These are phyloP conservation scores for Platycheirus rosarum DNA, from an alignment of 2,888 invertebrate genomes.

Conservation along the genomic window DNA sequence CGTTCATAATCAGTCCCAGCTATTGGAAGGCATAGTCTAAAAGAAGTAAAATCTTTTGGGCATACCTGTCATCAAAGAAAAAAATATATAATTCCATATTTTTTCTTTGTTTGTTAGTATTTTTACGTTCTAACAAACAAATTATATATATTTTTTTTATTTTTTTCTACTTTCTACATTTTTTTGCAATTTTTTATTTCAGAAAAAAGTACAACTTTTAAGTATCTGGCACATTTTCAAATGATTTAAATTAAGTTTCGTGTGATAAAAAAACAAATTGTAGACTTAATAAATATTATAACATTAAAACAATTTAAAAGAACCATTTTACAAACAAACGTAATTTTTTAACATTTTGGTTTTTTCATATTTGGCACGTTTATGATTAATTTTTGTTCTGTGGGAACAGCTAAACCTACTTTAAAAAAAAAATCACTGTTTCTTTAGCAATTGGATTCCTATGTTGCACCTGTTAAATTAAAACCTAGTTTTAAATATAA, in stretches of 20 bases:
- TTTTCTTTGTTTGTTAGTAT: constrained; percentile 20
- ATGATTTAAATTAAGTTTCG: not conserved
- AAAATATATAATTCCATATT: not conserved
- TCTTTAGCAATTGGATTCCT: constrained; percentile 26
- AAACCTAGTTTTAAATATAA: constrained; percentile 6
- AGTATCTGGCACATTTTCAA: constrained; percentile 25
- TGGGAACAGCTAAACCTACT: constrained; percentile 23
- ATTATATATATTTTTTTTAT: constrained; percentile 47
- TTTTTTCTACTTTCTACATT: too few relatives aligned
- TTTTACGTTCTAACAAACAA: too few relatives aligned
- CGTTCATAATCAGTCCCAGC: too few relatives aligned
- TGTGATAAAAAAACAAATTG: constrained; percentile 57
- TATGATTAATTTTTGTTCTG: constrained; percentile 51
- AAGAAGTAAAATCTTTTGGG: too few relatives aligned
- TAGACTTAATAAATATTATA: constrained; percentile 30
- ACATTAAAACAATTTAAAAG: constrained; percentile 28
- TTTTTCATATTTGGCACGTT: constrained; percentile 64
- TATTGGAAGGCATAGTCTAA: too few relatives aligned
- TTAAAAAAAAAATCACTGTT: constrained; percentile 3
- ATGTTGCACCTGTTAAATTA: constrained; percentile 40
- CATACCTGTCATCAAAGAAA: too few relatives aligned
- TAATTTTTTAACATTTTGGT: constrained; percentile 49
- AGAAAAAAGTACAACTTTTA: too few relatives aligned
- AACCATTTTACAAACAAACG: constrained; percentile 15
- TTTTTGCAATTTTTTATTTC: too few relatives aligned